Conservation (phyloP, 2,113 vertebrate species). For the Podarcis cretensis region DNA sequence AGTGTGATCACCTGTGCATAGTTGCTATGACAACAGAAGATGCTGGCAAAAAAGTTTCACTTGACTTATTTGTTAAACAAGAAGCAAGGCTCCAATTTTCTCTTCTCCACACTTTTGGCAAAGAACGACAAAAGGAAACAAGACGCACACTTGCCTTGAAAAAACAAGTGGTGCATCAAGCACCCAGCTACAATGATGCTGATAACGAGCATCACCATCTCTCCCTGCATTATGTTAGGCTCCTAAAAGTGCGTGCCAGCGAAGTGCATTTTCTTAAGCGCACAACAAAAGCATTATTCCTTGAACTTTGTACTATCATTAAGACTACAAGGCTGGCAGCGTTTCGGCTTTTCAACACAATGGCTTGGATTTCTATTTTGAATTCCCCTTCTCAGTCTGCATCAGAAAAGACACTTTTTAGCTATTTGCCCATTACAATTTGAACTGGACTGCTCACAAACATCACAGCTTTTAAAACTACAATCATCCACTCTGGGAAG, state of each 20-base stretch:
- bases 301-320: conserved; percentile 46
- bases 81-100: conserved; percentile 44
- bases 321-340: not conserved
- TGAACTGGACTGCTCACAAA: not conserved
- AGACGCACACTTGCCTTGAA: conserved; percentile 27
- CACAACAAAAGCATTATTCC: conserved; percentile 10
- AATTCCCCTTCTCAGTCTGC: conserved; percentile 48
- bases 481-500: not conserved
- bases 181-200: not conserved
- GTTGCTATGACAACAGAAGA: conserved; percentile 53
- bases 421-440: conserved; percentile 48
- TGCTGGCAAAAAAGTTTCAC: conserved; percentile 26
- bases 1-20: conserved; percentile 29
- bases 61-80: conserved; percentile 39
- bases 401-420: conserved; percentile 20
- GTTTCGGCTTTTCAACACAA: conserved; percentile 44
- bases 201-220: conserved; percentile 42
- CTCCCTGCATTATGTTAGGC: not conserved
- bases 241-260: conserved; percentile 14
- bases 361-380: conserved; percentile 30
- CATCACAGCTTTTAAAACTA: conserved; percentile 30
- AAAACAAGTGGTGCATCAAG: conserved; percentile 38
- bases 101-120: conserved; percentile 27
- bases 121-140: conserved; percentile 35
- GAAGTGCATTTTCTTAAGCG: conserved; percentile 48